Percentiles rank a stretch among this genome's conserved stretches.
Conservation (phyloP, 2,888 invertebrate species). For the Caenorhabditis sp. region DNA sequence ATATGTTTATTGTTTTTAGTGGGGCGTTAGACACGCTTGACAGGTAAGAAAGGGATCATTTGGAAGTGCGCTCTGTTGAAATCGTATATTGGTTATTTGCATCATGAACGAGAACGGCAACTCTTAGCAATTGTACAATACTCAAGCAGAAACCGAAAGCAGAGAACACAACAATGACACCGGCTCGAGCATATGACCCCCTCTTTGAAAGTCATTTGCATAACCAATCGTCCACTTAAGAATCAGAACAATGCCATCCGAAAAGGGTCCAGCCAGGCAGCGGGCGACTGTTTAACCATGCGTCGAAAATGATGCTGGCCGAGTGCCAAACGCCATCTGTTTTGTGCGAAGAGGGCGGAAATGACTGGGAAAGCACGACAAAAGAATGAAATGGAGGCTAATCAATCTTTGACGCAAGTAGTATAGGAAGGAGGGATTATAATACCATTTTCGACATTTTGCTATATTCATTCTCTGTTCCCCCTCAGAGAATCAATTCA, state of each 20-base stretch:
- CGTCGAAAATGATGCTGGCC: neutral
- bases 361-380: neutral
- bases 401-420: constrained; percentile 12
- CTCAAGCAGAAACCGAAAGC: no score
- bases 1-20: constrained; percentile 49
- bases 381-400: constrained; percentile 44
- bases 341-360: no score
- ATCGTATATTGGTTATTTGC: neutral
- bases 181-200: constrained; percentile 8
- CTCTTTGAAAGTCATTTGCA: constrained; percentile 31
- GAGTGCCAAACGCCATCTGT: constrained; percentile 40
- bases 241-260: constrained; percentile 28
- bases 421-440: no score
- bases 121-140: no score
- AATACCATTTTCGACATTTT: no score
- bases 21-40: constrained; percentile 42
- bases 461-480: no score
- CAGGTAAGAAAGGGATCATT: constrained; percentile 29
- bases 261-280: constrained; percentile 2
- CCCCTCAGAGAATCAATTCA: no score
- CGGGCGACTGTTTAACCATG: constrained; percentile 15
- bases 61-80: neutral
- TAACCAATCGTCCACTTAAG: constrained; percentile 39
- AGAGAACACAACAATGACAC: neutral
- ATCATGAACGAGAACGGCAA: no score